Percentiles rank a stretch among this genome's conserved stretches.
Conservation (phyloP, 2,113 vertebrate genomes). For the Malurus melanocephalus region DNA sequence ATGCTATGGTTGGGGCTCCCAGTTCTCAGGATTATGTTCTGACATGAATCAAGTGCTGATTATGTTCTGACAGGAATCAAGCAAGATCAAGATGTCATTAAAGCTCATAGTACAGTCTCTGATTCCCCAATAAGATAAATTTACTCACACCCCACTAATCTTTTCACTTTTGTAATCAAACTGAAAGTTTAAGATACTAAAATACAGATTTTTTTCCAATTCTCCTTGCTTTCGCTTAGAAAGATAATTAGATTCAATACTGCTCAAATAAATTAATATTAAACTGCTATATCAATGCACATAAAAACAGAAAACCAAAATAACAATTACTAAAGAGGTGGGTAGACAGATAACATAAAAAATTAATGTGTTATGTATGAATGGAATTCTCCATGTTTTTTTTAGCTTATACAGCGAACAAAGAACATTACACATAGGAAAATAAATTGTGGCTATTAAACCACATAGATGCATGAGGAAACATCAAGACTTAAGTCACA, state of each 20-base stretch:
- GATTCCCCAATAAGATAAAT: background rate
- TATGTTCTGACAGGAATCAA: background rate
- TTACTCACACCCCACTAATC: background rate
- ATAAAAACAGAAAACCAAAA: background rate
- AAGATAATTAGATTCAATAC: background rate
- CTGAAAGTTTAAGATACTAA: background rate
- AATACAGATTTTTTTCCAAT: background rate
- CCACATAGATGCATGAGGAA: background rate
- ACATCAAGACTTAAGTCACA: background rate
- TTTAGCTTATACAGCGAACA: background rate
- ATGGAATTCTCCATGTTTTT: background rate
- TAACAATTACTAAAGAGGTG: background rate
- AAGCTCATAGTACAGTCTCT: background rate
- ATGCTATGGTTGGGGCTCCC: background rate
- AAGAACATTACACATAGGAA: background rate
- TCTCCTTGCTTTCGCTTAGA: background rate
- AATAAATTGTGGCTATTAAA: background rate
- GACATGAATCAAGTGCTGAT: background rate
- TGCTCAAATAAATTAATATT: background rate
- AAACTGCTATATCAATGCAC: background rate
- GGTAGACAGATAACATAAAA: background rate
- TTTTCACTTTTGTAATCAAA: background rate
- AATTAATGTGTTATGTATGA: background rate
- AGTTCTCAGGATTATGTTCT: background rate
- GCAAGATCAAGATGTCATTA: background rate